Base-by-base conservation (phyloP, 2,113 vertebrate genomes). In the Istiophorus platypterus region DNA sequence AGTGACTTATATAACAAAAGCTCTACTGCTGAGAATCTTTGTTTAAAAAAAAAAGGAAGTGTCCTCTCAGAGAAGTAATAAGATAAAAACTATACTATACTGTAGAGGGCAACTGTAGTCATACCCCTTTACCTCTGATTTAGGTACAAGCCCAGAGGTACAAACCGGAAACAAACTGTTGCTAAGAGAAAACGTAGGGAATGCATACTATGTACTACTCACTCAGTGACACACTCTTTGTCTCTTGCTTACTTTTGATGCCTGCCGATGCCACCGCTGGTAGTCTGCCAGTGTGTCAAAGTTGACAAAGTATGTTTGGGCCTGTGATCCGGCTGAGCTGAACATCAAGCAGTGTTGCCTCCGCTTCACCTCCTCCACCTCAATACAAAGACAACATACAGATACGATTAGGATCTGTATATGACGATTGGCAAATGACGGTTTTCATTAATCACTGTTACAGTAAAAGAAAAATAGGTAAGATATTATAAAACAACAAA, bases 251-350 rank as follows among this genome's bases (percentile, higher is more conserved):
- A 99, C 98, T 94, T 97, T 98, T 81, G 97, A 96, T 0, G 97
- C 98, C 42, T 98, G 97, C 24, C 98, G 97, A 72, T 97, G 94
- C 98, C 98, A 99, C 45, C 97, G 94, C 91, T 98, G 97, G 89
- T 95, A 98, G 82, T 99, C 97, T 0, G 95, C 89, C 58, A 96
- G 91, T 0, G 97, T 97, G 92, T 97, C 97, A 77, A 99, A 99
- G 93, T 96, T 97, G 73, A 99, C 82, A 1, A 97, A 98, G 92
- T 98, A 99, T 0, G 97, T 98, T 70, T 98, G 97, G 52, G 96
- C 96, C 72, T 98, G 98, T 12, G 97, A 95, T 76, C 97, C 98
- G 0, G 97, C 96, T 0, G 98, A 98, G 86, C 96, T 97, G 93
- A 99, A 98, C 79, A 96, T 96, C 49, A 99, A 96, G 1, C 96